phyloP scores from a whole-genome alignment of 2,888 invertebrate species.

The Caenorhabditis panamensis region DNA sequence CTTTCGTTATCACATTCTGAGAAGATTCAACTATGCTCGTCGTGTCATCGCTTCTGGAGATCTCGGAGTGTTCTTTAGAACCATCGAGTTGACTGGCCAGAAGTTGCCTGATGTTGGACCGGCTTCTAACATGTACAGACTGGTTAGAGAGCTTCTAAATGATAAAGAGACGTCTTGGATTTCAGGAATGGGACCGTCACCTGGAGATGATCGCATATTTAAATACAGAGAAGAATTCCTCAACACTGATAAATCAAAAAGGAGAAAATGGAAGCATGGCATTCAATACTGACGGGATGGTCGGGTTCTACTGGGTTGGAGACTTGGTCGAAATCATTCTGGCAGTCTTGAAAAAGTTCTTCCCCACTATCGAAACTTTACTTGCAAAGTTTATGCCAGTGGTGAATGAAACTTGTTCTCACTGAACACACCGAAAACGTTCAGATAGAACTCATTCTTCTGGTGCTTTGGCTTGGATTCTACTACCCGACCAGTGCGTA shows the following conservation, averaged over 20 bases:
- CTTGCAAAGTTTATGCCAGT: too few species aligned
- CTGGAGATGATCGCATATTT: neutral
- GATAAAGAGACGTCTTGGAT: neutral
- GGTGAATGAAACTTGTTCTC: too few species aligned
- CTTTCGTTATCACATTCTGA: neutral
- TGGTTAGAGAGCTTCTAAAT: neutral
- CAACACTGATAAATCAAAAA: too few species aligned
- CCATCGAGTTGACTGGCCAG: neutral
- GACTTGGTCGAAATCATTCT: neutral
- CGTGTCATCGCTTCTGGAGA: slow-evolving; percentile 1
- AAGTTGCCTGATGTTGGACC: neutral
- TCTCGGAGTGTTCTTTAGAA: neutral
- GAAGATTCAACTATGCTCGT: slow-evolving; percentile 7
- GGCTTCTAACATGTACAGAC: slow-evolving; percentile 1
- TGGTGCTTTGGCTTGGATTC: neutral
- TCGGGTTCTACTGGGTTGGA: neutral
- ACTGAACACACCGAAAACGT: too few species aligned
- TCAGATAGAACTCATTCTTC: neutral
- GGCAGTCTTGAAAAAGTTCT: neutral
- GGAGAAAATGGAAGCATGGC: too few species aligned
- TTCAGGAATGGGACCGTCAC: neutral
- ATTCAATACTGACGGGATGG: too few species aligned
- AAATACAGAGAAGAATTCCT: neutral
- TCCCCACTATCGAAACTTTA: too few species aligned
- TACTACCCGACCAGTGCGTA: neutral